Evolutionary conservation across 2,113 vertebrate genomes (phyloP), one percentile per base, ranked within the genome.

Genomic region (Thamnaconus septentrionalis): DNA sequence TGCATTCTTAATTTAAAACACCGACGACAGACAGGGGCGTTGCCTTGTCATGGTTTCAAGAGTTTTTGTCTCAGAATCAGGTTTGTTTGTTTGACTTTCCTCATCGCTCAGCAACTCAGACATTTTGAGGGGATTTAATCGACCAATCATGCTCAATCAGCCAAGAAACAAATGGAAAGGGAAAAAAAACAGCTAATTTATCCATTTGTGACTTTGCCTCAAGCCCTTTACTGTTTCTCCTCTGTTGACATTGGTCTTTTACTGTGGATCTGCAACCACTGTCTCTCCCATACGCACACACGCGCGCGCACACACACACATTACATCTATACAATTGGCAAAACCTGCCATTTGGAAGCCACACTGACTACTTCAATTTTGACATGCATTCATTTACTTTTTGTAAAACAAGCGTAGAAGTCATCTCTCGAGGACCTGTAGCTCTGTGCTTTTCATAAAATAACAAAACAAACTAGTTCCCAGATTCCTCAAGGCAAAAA

Each of bases 131-230:
- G 66, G 73, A 68, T 88, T 80, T 82, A 72, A 84, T 79, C 61
- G 69, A 76, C 83, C 73, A 75, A 63, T 53, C 51, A 62, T 53
- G 82, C 76, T 83, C 80, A 82, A 83, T 85, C 80, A 82, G 66
- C 66, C 73, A 73, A 80, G 72, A 80, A 79, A 31, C 18, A 31
- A 31, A 31, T 31, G 18, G 18, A 31, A 31, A 31, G 18, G 18
- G 2, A 31, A 31, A 31, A 31, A 31, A 31, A 87, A 87, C 71
- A 81, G 58, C 73, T 76, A 58, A 80, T 84, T 84, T 85, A 79
- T 80, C 76, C 80, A 59, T 86, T 80, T 75, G 79, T 71, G 76
- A 79, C 72, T 82, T 83, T 85, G 80, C 76, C 74, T 59, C 6
- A 7, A 77, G 82, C 77, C 82, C 65, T 74, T 75, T 56, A 2